phyloP scores from a whole-genome alignment of 2,888 invertebrate species.

The Tetramorium bicarinatum region DNA sequence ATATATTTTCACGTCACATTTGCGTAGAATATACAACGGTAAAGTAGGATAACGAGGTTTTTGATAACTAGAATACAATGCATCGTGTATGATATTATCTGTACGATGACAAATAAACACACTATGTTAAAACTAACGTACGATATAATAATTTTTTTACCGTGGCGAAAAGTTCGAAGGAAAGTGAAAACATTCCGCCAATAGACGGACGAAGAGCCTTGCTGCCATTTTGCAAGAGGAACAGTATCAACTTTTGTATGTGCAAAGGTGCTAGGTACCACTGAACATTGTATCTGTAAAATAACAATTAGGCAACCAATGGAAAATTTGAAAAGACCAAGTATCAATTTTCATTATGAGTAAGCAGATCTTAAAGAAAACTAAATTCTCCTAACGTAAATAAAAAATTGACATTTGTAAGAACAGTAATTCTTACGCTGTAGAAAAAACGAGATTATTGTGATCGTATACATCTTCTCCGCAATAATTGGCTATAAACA shows the following conservation, averaged over 20 bases:
- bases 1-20: background rate
- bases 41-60: constrained; percentile 9
- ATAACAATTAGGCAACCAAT: background rate
- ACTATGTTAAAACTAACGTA: background rate
- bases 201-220: background rate
- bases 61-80: background rate
- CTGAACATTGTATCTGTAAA: background rate
- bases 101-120: background rate
- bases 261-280: background rate
- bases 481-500: background rate
- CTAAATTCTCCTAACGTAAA: background rate
- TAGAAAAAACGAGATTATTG: background rate
- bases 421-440: background rate
- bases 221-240: constrained; percentile 11
- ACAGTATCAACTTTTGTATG: constrained; percentile 2
- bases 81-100: background rate
- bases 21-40: background rate
- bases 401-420: background rate
- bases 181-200: background rate
- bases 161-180: background rate
- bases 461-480: constrained; percentile 20
- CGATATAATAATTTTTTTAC: background rate
- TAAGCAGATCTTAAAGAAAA: background rate
- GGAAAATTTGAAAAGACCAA: background rate
- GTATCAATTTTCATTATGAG: background rate